phyloP scores from a whole-genome alignment of 2,797 vertebrate genomes.

The Nyctibius grandis region DNA sequence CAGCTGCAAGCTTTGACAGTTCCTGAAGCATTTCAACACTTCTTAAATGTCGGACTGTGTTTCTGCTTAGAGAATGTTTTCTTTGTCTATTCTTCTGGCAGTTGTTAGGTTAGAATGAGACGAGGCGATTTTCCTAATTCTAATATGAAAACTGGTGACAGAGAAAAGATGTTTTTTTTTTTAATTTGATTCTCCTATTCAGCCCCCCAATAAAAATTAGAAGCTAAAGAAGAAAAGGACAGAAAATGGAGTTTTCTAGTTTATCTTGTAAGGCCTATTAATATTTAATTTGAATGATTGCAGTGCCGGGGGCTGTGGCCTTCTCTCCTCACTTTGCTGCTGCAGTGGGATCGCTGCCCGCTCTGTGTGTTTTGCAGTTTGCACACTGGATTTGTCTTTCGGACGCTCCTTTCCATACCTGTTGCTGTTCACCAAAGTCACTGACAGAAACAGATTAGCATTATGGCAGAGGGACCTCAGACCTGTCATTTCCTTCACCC shows the following conservation, averaged over 20 bases:
- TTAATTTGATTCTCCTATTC: not conserved
- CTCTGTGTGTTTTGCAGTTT: not conserved
- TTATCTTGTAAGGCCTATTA: not conserved
- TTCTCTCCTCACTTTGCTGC: not conserved
- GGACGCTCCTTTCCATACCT: not conserved
- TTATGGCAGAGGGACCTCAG: not conserved
- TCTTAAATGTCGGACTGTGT: not conserved
- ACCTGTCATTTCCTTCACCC: not conserved
- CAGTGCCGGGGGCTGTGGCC: not conserved
- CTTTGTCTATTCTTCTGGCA: not conserved
- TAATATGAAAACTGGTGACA: not conserved
- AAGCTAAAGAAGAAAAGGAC: not conserved
- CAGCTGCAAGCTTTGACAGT: not conserved
- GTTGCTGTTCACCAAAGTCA: not conserved
- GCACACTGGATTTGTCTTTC: not conserved
- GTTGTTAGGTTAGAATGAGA: not conserved
- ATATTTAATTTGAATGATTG: not conserved
- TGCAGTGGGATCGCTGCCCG: not conserved
- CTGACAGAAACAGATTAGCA: not conserved
- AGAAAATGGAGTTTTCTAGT: not conserved
- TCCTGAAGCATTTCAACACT: not conserved
- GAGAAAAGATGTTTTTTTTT: not conserved
- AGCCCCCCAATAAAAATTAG: not conserved
- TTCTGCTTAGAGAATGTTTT: not conserved
- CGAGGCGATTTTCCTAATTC: not conserved